Percentiles rank a stretch among this genome's conserved stretches.
These are phyloP conservation scores for Mormyrus iriodes DNA, from an alignment of 2,113 vertebrate genomes.

Conservation along the genomic window DNA sequence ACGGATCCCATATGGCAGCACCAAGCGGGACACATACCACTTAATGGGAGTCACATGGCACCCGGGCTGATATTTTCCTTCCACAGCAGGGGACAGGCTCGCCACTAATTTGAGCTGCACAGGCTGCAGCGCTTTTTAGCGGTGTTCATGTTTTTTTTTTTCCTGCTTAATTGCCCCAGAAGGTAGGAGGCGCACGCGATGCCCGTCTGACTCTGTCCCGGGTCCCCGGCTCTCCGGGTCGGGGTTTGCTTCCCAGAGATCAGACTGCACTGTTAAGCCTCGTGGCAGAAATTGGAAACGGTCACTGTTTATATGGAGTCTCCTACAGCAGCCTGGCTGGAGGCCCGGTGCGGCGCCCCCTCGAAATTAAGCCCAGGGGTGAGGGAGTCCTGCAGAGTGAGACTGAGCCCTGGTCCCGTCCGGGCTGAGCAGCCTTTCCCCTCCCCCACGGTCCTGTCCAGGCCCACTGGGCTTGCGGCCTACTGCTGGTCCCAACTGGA, in stretches of 20 bases:
- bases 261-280: background rate
- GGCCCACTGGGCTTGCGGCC: background rate
- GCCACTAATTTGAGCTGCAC: slow-evolving; percentile 74
- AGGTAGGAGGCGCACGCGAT: slow-evolving; percentile 37
- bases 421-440: background rate
- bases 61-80: slow-evolving; percentile 75
- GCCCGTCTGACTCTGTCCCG: slow-evolving; percentile 35
- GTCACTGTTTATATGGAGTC: background rate
- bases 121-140: slow-evolving; percentile 67
- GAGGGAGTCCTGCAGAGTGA: background rate
- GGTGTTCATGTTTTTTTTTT: slow-evolving; percentile 59
- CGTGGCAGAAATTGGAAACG: slow-evolving; percentile 11
- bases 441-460: background rate
- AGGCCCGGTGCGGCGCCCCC: background rate
- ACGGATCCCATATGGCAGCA: slow-evolving; percentile 71
- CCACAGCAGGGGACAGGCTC: slow-evolving; percentile 71
- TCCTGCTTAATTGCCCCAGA: slow-evolving; percentile 55
- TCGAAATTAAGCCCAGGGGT: background rate
- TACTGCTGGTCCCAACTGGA: background rate
- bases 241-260: background rate
- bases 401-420: background rate
- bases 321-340: background rate
- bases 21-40: slow-evolving; percentile 66
- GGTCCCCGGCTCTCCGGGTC: background rate
- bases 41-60: slow-evolving; percentile 75